Percentiles rank a stretch among this genome's conserved stretches.
These are phyloP conservation scores for Agrenia bidenticulata DNA, from an alignment of 2,888 invertebrate genomes.

Conservation along the genomic window DNA sequence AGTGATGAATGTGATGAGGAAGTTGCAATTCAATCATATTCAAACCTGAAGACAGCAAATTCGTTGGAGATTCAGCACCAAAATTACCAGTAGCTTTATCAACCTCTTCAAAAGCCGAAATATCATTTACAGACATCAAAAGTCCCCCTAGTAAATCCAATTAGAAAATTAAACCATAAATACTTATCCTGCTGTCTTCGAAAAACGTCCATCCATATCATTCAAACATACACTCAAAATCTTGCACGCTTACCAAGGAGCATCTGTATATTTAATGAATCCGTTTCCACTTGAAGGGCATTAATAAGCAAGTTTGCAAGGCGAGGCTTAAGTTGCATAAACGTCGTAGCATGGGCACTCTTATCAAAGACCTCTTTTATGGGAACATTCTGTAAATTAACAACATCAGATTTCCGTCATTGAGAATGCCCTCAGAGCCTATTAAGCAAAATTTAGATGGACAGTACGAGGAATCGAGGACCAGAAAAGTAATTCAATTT, in stretches of 20 bases:
- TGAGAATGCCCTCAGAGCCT: neutral
- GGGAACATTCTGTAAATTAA: slow-evolving; percentile 55
- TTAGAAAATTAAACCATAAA: no score
- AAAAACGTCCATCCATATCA: no score
- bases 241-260: slow-evolving; percentile 66
- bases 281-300: slow-evolving; percentile 79
- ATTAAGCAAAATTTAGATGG: neutral
- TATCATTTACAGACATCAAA: slow-evolving; percentile 75
- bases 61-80: slow-evolving; percentile 62
- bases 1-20: no score
- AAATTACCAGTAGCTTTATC: slow-evolving; percentile 59
- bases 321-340: slow-evolving; percentile 71
- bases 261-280: slow-evolving; percentile 85
- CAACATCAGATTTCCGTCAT: neutral
- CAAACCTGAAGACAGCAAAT: slow-evolving; percentile 70
- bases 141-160: slow-evolving; percentile 76
- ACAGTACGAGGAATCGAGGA: neutral
- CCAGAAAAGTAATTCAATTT: slow-evolving; percentile 1
- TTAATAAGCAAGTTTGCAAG: slow-evolving; percentile 78
- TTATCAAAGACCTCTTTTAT: slow-evolving; percentile 56
- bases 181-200: no score
- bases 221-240: neutral
- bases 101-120: slow-evolving; percentile 72
- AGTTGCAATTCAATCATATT: neutral
- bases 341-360: slow-evolving; percentile 58